A percentile compares a stretch with the other conserved stretches of the same genome.
These are phyloP conservation scores for Sycophila texana DNA, from an alignment of 2,888 invertebrate genomes.

Conservation along the genomic window DNA sequence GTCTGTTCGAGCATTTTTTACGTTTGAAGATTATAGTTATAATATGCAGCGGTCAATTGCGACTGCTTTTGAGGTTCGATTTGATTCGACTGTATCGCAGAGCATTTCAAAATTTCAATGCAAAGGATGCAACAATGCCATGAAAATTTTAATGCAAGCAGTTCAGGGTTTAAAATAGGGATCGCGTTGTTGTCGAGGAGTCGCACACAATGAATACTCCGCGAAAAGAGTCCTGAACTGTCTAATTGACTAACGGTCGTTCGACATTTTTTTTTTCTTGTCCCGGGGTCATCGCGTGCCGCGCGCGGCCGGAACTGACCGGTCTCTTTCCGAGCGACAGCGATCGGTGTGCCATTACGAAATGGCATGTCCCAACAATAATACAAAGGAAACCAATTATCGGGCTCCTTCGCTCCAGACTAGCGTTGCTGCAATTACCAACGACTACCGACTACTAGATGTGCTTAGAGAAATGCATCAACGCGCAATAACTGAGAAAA, in stretches of 20 bases:
- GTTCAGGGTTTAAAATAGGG: too few relatives aligned
- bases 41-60: too few relatives aligned
- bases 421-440: conserved; percentile 56
- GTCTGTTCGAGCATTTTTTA: too few relatives aligned
- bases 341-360: conserved; percentile 57
- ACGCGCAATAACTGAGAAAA: too few relatives aligned
- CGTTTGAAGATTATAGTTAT: too few relatives aligned
- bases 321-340: conserved; percentile 57
- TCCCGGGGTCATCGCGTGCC: conserved; percentile 14
- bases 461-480: too few relatives aligned
- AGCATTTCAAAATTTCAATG: too few relatives aligned
- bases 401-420: conserved; percentile 8
- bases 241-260: not conserved
- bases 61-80: too few relatives aligned
- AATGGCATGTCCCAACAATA: conserved; percentile 55
- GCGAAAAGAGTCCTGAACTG: too few relatives aligned
- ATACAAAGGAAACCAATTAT: conserved; percentile 62
- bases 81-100: too few relatives aligned
- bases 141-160: too few relatives aligned
- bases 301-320: conserved; percentile 59
- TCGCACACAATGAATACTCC: not conserved
- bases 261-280: conserved; percentile 1
- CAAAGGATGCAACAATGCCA: too few relatives aligned
- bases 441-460: conserved; percentile 16
- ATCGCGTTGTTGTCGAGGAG: not conserved